Percentiles rank a stretch among this genome's conserved stretches.
Conservation (phyloP, 2,888 invertebrate genomes). For the Pyrrhia umbra region DNA sequence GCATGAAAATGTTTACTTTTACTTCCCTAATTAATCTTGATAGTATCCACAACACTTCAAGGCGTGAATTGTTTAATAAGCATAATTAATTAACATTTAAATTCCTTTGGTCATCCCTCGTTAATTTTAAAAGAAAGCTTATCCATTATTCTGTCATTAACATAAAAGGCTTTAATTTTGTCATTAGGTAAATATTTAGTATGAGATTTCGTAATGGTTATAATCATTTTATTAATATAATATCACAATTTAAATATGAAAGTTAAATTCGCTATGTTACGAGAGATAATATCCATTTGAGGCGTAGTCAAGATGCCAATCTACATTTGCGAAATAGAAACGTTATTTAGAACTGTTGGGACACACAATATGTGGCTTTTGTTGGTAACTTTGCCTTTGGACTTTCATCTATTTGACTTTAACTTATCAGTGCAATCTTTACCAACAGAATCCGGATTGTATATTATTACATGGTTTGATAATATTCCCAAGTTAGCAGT, state of each 20-base stretch:
- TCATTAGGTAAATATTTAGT: constrained; percentile 24
- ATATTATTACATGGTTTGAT: no score
- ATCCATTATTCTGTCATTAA: constrained; percentile 16
- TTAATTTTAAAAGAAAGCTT: constrained; percentile 51
- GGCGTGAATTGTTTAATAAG: constrained; percentile 41
- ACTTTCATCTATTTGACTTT: background rate
- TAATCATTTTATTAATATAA: constrained; percentile 17
- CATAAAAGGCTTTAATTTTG: constrained; percentile 15
- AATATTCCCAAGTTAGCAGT: no score
- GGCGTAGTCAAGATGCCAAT: constrained; percentile 17
- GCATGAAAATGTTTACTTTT: constrained; percentile 31
- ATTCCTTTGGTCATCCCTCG: constrained; percentile 49
- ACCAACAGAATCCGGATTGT: no score
- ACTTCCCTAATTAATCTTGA: constrained; percentile 35
- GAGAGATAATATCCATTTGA: constrained; percentile 20
- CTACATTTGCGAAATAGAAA: constrained; percentile 31
- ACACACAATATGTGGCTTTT: no score
- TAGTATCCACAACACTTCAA: constrained; percentile 14
- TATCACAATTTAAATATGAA: constrained; percentile 22
- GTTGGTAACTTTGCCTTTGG: background rate
- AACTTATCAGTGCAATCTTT: no score
- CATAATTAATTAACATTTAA: constrained; percentile 51
- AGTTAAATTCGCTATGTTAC: constrained; percentile 19
- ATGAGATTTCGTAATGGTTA: constrained; percentile 27
- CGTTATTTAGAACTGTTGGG: constrained; percentile 4